These are phyloP conservation scores for Leptobrachium leishanense DNA, from an alignment of 2,113 vertebrate species.

Conservation along the genomic window DNA sequence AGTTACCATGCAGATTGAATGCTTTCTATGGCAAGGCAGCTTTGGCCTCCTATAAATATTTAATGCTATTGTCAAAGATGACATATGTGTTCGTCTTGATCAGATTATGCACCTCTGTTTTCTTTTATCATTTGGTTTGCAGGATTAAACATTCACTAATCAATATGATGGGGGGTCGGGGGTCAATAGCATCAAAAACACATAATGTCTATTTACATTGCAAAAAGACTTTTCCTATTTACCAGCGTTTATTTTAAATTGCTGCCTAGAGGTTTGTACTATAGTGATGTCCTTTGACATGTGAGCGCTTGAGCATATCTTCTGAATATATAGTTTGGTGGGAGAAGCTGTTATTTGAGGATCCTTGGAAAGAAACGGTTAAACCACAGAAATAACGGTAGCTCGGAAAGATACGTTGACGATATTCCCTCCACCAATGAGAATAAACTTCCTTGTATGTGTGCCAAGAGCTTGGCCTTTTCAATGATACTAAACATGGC, in stretches of 20 bases:
- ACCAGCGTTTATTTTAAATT: background rate
- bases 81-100: slow-evolving; percentile 36
- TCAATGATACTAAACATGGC: too few relatives aligned
- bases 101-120: slow-evolving; percentile 8
- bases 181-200: background rate
- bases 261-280: background rate
- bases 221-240: background rate
- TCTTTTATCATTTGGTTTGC: slow-evolving; percentile 1
- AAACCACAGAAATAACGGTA: too few relatives aligned
- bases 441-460: too few relatives aligned
- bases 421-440: too few relatives aligned
- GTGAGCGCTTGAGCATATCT: too few relatives aligned
- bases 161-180: background rate
- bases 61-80: slow-evolving; percentile 41
- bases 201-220: background rate
- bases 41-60: slow-evolving; percentile 36
- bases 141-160: slow-evolving; percentile 17
- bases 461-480: too few relatives aligned
- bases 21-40: slow-evolving; percentile 8
- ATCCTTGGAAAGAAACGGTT: too few relatives aligned
- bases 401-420: too few relatives aligned
- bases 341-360: too few relatives aligned
- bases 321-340: too few relatives aligned
- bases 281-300: background rate
- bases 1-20: slow-evolving; percentile 32